These are phyloP conservation scores for Dasypolia templi DNA, from an alignment of 2,888 invertebrate genomes.

Conservation along the genomic window DNA sequence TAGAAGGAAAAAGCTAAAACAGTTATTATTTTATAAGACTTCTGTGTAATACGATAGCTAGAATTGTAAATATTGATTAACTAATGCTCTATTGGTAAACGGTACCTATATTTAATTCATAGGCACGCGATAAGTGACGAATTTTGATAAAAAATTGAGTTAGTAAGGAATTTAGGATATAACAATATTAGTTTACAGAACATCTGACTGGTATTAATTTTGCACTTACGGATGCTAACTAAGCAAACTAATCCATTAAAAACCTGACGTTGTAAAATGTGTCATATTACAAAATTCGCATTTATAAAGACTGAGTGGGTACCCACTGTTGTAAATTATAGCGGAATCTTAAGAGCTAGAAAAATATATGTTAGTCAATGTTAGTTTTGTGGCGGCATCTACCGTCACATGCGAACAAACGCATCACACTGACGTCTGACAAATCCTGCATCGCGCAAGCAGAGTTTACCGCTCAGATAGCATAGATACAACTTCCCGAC, in stretches of 20 bases:
- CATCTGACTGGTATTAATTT: neutral
- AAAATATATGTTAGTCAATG: constrained; percentile 57
- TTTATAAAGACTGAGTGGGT: constrained; percentile 16
- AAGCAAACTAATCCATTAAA: constrained; percentile 22
- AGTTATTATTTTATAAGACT: neutral
- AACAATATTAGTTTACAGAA: neutral
- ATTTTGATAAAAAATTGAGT: neutral
- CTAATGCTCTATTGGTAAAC: constrained; percentile 27
- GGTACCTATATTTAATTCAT: neutral
- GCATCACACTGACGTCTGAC: no score
- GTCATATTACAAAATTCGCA: constrained; percentile 16
- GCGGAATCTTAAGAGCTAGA: constrained; percentile 44
- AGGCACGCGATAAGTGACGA: neutral
- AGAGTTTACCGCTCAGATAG: no score
- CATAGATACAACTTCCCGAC: no score
- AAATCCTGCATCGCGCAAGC: no score
- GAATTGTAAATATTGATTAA: constrained; percentile 21
- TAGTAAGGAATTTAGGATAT: neutral
- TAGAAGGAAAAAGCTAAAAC: neutral
- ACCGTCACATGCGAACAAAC: no score
- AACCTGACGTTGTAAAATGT: neutral
- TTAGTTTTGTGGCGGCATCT: no score
- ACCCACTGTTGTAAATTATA: constrained; percentile 43
- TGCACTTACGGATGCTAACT: neutral
- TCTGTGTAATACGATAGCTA: neutral